These are phyloP conservation scores for Temnothorax longispinosus DNA, from an alignment of 1,140 invertebrate genomes.

Conservation along the genomic window DNA sequence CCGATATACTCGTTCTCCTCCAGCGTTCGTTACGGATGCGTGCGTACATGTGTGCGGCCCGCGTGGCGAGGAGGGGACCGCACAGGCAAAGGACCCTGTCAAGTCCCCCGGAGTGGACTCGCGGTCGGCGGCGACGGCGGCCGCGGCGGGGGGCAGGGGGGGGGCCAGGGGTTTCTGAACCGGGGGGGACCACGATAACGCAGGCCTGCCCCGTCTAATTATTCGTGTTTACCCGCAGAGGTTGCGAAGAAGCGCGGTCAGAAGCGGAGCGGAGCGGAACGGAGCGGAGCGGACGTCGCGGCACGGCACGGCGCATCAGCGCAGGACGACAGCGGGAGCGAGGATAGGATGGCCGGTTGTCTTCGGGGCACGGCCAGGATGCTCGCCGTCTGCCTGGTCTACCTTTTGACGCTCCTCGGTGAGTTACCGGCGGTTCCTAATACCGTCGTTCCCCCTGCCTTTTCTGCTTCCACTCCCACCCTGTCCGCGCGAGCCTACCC, in stretches of 20 bases:
- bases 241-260: conserved; percentile 59
- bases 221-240: conserved; percentile 81
- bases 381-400: conserved; percentile 81
- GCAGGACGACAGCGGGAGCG: conserved; percentile 68
- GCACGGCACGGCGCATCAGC: conserved; percentile 60
- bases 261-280: conserved; percentile 30
- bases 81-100: neutral
- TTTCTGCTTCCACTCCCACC: conserved; percentile 38
- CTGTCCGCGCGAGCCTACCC: neutral
- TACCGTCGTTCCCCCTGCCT: conserved; percentile 48
- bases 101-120: conserved; percentile 36
- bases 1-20: neutral
- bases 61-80: neutral
- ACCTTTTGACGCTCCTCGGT: conserved; percentile 81
- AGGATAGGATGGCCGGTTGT: conserved; percentile 63
- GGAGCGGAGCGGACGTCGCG: neutral
- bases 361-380: conserved; percentile 80
- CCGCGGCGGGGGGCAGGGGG: conserved; percentile 9
- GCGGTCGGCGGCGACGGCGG: conserved; percentile 4
- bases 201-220: conserved; percentile 78
- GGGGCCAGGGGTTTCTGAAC: conserved; percentile 49
- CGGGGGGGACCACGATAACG: conserved; percentile 73
- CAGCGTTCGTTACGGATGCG: neutral
- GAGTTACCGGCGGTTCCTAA: conserved; percentile 72
- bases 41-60: neutral